These are phyloP conservation scores for Pseudeuparius sepicola DNA, from an alignment of 2,888 invertebrate genomes.

Conservation along the genomic window DNA sequence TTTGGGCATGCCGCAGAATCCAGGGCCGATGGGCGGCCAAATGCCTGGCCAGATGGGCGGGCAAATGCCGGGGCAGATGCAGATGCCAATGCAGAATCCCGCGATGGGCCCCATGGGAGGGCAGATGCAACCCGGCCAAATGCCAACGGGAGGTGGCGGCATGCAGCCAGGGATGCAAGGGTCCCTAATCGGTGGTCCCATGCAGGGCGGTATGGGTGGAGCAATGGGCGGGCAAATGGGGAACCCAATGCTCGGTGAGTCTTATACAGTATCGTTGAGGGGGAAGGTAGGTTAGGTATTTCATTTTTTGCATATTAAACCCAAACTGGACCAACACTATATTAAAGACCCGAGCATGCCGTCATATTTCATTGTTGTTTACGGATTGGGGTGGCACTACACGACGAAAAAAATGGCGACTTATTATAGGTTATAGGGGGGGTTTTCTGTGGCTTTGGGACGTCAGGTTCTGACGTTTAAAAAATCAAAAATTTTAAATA, in stretches of 20 bases:
- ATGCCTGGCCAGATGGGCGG: constrained; percentile 26
- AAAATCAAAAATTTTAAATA: no score
- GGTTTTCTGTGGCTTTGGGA: no score
- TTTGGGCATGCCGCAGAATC: constrained; percentile 39
- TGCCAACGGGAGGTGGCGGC: constrained; percentile 31
- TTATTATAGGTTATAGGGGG: no score
- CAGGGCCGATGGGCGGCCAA: constrained; percentile 38
- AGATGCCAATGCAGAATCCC: constrained; percentile 16
- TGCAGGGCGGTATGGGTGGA: constrained; percentile 33
- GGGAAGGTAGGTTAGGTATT: no score
- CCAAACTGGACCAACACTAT: neutral
- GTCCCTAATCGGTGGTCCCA: constrained; percentile 7
- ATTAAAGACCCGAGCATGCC: no score
- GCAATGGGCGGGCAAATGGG: constrained; percentile 32
- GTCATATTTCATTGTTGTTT: no score
- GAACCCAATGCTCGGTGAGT: constrained; percentile 2
- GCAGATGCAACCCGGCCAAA: constrained; percentile 31
- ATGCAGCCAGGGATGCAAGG: no score
- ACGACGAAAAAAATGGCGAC: no score
- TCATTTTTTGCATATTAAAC: constrained; percentile 7
- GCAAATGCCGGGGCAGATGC: constrained; percentile 34
- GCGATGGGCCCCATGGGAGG: constrained; percentile 14
- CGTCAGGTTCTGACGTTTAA: no score
- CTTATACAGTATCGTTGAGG: constrained; percentile 5
- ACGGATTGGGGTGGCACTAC: no score